Evolutionary conservation across 2,888 invertebrate genomes (phyloP), one percentile per base, ranked within the genome.

Genomic region (Melipona bicolor): DNA sequence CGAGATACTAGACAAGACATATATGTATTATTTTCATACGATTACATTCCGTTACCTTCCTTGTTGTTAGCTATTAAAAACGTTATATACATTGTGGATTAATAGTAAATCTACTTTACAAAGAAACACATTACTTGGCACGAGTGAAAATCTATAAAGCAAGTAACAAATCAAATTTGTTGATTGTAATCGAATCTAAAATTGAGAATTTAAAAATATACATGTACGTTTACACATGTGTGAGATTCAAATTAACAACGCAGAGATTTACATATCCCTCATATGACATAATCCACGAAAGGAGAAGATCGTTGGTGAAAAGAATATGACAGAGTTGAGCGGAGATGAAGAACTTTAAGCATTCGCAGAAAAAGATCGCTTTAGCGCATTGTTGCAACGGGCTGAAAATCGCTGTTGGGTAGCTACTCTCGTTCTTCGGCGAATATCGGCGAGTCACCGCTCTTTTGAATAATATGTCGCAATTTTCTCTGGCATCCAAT

Each of bases 401-500:
- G 56, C 13, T 9, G 24, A 17, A 17, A 27, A 61, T 24, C 61
- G 43, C 36, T 27, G 3, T 3, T 19, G 21, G 36, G 19, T 36
- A 17, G 67, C 54, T 72, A 83, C 72, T 89, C 70, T 4, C 67
- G 76, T 19, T 86, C 80, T 0, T 80, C 79, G 32, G 4, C 24
- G 36, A 73, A 59, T 27, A 61, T 36, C 0, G 83, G 50, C 13
- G 78, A 87, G 49, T 89, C 91, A 43, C 74, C 83, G 52, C 88
- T 90, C 61, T 91, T 91, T 59, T 87, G 89, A 62, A 90, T 79
- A 21, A 90, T 83, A 50, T 86, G 88, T 0, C 86, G 90, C 64
- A 91, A 77, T 79, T 88, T 93, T 82, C 84, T 92, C 61, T 92
- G 90, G 79, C 94, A 94, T 17, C 91, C 90, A 17, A 91, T 87